Conservation (phyloP, 1,140 invertebrate species). For the Ooceraea biroi region DNA sequence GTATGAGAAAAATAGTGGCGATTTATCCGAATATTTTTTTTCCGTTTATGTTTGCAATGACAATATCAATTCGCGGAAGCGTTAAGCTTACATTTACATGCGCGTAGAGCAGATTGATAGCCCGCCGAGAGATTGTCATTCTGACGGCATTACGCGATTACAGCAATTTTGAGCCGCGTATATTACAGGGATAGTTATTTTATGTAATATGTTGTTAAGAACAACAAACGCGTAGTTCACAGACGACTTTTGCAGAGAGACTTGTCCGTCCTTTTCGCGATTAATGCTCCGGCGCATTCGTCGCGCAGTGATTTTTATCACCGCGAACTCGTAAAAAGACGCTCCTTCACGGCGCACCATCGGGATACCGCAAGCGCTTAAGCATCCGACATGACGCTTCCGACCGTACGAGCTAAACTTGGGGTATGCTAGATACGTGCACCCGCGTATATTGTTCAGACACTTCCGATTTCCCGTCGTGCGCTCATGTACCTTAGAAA, state of each 20-base stretch:
- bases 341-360: constrained; percentile 27
- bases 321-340: constrained; percentile 32
- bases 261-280: no score
- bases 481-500: constrained; percentile 42
- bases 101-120: constrained; percentile 11
- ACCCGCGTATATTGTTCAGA: constrained; percentile 21
- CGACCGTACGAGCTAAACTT: constrained; percentile 31
- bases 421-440: constrained; percentile 1
- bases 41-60: not conserved
- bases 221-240: not conserved
- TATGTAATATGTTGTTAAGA: not conserved
- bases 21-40: not conserved
- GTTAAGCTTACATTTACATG: constrained; percentile 6
- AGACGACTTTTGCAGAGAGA: no score
- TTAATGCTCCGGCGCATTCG: constrained; percentile 29
- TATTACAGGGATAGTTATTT: no score
- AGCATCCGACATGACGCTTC: constrained; percentile 60
- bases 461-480: constrained; percentile 53
- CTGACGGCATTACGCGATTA: not conserved
- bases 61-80: constrained; percentile 30
- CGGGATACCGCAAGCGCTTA: constrained; percentile 61
- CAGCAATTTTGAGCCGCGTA: not conserved
- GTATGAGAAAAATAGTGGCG: not conserved
- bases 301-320: constrained; percentile 51
- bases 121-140: not conserved